Conservation (phyloP, 2,113 vertebrate species). For the Xiphorhynchus elegans region DNA sequence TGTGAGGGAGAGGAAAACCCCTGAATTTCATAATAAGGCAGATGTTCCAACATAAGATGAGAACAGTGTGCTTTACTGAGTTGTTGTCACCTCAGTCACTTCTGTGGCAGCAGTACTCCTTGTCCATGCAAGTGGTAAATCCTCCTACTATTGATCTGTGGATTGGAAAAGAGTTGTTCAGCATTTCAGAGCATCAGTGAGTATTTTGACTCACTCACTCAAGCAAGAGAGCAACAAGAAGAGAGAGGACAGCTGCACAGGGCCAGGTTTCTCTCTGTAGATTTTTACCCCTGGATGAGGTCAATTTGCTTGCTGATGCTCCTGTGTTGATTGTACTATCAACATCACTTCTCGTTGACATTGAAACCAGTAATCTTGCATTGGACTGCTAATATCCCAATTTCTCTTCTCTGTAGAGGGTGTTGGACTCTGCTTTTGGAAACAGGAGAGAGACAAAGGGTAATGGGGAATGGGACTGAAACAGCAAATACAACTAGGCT, state of each 20-base stretch:
- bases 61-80: background rate
- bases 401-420: background rate
- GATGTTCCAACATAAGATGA: background rate
- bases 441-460: background rate
- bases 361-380: background rate
- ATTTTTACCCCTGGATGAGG: background rate
- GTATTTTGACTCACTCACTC: background rate
- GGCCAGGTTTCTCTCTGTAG: fast-evolving
- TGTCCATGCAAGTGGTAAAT: background rate
- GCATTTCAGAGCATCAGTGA: background rate
- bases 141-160: background rate
- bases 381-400: background rate
- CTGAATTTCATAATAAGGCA: background rate
- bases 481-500: background rate
- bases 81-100: background rate
- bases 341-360: fast-evolving
- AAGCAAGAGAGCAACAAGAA: background rate
- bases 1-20: background rate
- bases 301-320: background rate
- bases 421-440: background rate
- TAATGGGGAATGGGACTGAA: background rate
- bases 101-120: background rate
- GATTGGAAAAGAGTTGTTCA: background rate
- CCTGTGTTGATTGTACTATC: fast-evolving
- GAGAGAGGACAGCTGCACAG: background rate